These are phyloP conservation scores for Cepphus grylle DNA, from an alignment of 2,113 vertebrate genomes.

Conservation along the genomic window DNA sequence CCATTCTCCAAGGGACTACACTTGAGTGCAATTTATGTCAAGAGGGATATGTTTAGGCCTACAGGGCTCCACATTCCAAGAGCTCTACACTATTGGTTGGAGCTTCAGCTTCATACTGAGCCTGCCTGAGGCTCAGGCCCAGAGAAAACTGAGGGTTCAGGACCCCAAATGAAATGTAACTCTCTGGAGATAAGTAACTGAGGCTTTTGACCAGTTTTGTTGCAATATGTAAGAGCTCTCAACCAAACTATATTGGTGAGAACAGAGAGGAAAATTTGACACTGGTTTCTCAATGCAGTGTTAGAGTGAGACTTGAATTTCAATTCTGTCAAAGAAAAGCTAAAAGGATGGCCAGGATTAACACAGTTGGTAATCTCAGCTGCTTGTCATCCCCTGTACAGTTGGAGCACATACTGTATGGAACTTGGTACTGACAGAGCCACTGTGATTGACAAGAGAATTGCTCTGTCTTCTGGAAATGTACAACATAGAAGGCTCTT, in stretches of 20 bases:
- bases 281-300: conserved; percentile 1
- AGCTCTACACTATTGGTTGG: fast-evolving
- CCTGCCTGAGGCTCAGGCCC: background rate
- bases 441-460: conserved; percentile 66
- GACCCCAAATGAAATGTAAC: background rate
- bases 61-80: fast-evolving
- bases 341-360: conserved; percentile 58
- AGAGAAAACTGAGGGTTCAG: background rate
- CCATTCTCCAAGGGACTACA: background rate
- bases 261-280: conserved; percentile 1
- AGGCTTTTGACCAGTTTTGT: background rate
- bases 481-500: conserved; percentile 58
- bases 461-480: conserved; percentile 66
- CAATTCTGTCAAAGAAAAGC: conserved; percentile 61
- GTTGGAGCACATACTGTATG: conserved; percentile 18
- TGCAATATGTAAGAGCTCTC: conserved; percentile 13
- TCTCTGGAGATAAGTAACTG: background rate
- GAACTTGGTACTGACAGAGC: conserved; percentile 38
- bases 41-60: background rate
- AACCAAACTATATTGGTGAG: background rate
- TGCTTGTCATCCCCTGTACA: conserved; percentile 20
- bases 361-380: conserved; percentile 59
- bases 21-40: background rate
- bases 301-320: conserved; percentile 48
- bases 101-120: background rate